Evolutionary conservation across 2,797 vertebrate genomes (phyloP).

Genomic region (Columba guinea): DNA sequence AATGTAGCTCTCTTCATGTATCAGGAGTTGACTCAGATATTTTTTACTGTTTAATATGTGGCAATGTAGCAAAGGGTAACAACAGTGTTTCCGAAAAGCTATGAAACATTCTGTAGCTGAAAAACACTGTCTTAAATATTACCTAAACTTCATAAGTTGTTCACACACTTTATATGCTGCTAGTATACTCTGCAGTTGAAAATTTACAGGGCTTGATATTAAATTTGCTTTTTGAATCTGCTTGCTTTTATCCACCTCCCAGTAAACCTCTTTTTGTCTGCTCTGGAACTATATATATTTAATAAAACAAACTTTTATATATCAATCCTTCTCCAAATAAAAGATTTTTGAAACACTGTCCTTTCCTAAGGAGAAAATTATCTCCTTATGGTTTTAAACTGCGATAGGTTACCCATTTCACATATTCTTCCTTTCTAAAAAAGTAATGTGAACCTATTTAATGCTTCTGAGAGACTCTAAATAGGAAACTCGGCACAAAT

Average conservation of each 20-base stretch:
- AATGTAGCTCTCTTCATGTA: neutral
- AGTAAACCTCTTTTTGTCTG: neutral
- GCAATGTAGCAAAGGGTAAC: neutral
- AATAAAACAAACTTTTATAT: neutral
- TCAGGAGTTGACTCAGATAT: accelerated
- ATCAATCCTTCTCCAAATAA: neutral
- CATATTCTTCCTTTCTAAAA: neutral
- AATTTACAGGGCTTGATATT: neutral
- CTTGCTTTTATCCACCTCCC: neutral
- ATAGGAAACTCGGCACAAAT: neutral
- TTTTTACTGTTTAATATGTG: neutral
- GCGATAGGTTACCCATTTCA: neutral
- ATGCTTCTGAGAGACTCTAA: neutral
- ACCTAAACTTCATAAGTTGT: neutral
- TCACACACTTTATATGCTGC: neutral
- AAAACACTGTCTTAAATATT: neutral
- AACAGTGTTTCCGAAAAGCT: neutral
- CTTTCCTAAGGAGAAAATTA: neutral
- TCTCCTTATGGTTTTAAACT: neutral
- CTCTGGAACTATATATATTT: neutral
- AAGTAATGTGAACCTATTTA: neutral
- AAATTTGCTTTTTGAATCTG: neutral
- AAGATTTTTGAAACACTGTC: neutral
- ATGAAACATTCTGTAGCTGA: neutral
- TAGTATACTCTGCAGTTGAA: neutral